phyloP scores from a whole-genome alignment of 2,888 invertebrate genomes.

The Dryococelus australis region DNA sequence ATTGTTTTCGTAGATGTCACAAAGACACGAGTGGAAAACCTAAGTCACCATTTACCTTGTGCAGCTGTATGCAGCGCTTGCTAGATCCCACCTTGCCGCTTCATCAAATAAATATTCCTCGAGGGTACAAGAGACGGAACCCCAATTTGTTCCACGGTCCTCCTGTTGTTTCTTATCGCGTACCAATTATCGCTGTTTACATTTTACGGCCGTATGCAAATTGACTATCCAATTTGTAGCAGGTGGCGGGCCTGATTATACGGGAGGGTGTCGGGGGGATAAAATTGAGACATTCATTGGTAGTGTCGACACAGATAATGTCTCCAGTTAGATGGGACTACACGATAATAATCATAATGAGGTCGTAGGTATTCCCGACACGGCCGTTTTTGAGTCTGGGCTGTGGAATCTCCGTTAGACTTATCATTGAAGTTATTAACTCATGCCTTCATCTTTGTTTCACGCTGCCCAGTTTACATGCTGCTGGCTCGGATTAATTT shows the following conservation, averaged over 20 bases:
- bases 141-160: not conserved
- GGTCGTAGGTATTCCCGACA: constrained; percentile 16
- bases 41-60: too few relatives aligned
- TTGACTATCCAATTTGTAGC: constrained; percentile 16
- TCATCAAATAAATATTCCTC: not conserved
- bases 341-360: constrained; percentile 10
- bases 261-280: not conserved
- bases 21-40: too few relatives aligned
- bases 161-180: constrained; percentile 3
- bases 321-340: constrained; percentile 3
- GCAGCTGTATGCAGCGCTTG: not conserved
- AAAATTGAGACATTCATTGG: constrained; percentile 4
- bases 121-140: not conserved
- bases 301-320: constrained; percentile 9
- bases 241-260: not conserved
- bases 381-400: not conserved
- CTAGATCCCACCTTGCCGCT: not conserved
- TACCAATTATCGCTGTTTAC: constrained; percentile 16
- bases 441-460: not conserved
- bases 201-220: constrained; percentile 5
- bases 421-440: not conserved
- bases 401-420: not conserved
- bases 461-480: not conserved
- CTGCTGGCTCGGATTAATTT: not conserved
- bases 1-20: too few relatives aligned